These are phyloP conservation scores for Gastrophryne carolinensis DNA, from an alignment of 2,797 vertebrate genomes.

Conservation along the genomic window DNA sequence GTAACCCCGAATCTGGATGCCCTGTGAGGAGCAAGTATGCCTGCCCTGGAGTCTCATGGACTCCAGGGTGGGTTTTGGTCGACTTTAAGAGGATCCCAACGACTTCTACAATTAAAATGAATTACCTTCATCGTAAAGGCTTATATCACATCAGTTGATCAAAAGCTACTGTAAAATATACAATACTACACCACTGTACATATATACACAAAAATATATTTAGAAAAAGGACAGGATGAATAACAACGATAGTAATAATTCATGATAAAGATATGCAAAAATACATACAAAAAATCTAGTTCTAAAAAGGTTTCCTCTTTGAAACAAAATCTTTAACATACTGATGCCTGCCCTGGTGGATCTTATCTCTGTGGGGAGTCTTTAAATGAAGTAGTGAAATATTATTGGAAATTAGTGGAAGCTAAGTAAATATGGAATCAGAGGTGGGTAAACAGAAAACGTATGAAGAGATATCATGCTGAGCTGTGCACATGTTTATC, in stretches of 20 bases:
- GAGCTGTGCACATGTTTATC: conserved; percentile 17
- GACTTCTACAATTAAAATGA: too few relatives aligned
- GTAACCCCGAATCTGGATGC: too few relatives aligned
- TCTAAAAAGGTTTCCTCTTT: neutral
- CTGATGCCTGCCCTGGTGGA: neutral
- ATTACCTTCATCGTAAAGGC: too few relatives aligned
- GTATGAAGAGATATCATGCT: conserved; percentile 43
- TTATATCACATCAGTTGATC: too few relatives aligned
- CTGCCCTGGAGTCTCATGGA: too few relatives aligned
- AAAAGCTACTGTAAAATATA: neutral
- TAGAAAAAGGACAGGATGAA: too few relatives aligned
- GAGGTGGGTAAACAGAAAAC: conserved; percentile 34
- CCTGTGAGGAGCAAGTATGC: too few relatives aligned
- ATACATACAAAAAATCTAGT: neutral
- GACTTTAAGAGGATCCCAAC: too few relatives aligned
- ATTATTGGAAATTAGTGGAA: conserved; percentile 43
- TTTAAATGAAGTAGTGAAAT: conserved; percentile 42
- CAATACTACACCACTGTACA: neutral
- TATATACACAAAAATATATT: too few relatives aligned
- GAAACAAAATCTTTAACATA: neutral
- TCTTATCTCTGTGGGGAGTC: conserved; percentile 29
- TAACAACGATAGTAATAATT: too few relatives aligned
- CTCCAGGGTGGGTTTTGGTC: too few relatives aligned
- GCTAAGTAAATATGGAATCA: conserved; percentile 24
- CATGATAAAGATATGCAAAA: neutral